phyloP scores from a whole-genome alignment of 1,140 invertebrate species.

The Drosophila lini region DNA sequence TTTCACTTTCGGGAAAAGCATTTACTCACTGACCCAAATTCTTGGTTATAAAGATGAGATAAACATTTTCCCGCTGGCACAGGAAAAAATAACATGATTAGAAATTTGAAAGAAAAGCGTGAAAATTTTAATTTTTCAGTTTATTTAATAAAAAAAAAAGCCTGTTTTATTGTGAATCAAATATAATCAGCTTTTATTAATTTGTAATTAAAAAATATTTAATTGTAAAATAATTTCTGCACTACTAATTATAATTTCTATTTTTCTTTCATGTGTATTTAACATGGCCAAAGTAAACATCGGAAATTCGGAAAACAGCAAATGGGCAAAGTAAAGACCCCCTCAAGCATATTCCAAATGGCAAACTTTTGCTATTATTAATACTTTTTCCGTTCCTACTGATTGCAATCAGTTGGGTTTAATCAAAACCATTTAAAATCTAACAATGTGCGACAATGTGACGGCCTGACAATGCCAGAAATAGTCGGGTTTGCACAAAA shows the following conservation, averaged over 20 bases:
- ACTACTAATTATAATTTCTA: not conserved
- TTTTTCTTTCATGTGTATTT: not conserved
- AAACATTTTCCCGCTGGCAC: not conserved
- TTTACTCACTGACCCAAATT: constrained; percentile 30
- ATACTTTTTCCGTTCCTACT: constrained; percentile 16
- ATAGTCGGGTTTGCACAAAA: constrained; percentile 53
- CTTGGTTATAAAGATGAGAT: not conserved
- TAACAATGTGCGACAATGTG: constrained; percentile 53
- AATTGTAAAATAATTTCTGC: too few relatives aligned
- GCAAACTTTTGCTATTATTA: constrained; percentile 15
- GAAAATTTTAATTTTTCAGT: not conserved
- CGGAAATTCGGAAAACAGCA: constrained; percentile 7
- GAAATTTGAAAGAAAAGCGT: not conserved
- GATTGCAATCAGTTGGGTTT: constrained; percentile 49
- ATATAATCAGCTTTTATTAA: not conserved
- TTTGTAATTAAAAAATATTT: not conserved
- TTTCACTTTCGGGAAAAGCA: constrained; percentile 27
- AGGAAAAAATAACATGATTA: not conserved
- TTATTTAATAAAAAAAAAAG: not conserved
- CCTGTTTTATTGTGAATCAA: too few relatives aligned
- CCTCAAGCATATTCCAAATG: constrained; percentile 8
- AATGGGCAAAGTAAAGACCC: constrained; percentile 11
- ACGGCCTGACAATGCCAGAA: constrained; percentile 53
- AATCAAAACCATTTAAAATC: constrained; percentile 68
- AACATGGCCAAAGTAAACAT: not conserved